Conservation (phyloP, 2,797 vertebrate species). For the Ceryle rudis region DNA sequence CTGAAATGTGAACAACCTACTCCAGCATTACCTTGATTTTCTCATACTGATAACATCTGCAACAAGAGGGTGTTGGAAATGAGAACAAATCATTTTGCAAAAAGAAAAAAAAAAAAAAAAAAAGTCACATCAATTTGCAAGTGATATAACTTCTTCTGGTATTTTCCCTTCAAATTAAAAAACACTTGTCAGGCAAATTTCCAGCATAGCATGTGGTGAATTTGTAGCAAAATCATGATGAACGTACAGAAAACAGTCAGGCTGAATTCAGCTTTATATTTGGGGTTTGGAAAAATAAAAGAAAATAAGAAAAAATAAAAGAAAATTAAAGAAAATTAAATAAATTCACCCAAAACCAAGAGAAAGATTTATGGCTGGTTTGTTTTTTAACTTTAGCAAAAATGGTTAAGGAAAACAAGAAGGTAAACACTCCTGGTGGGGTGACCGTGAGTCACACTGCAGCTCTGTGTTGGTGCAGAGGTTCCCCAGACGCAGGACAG, state of each 20-base stretch:
- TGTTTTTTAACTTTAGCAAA: background rate
- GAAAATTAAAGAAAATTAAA: background rate
- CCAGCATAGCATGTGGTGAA: slow-evolving; percentile 7
- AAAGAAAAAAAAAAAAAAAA: background rate
- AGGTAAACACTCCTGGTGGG: background rate
- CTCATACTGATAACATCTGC: slow-evolving; percentile 45
- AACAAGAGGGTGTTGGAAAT: slow-evolving; percentile 6
- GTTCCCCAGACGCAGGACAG: background rate
- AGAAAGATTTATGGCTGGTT: background rate
- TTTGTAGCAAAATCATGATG: background rate
- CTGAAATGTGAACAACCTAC: slow-evolving; percentile 2
- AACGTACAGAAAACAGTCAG: slow-evolving; percentile 27
- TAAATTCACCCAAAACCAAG: background rate
- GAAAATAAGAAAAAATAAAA: background rate
- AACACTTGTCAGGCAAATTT: slow-evolving; percentile 51
- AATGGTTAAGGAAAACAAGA: background rate
- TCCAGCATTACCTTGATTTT: slow-evolving; percentile 43
- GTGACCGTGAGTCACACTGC: background rate
- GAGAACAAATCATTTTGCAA: background rate
- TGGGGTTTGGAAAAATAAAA: background rate
- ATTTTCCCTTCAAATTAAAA: slow-evolving; percentile 35
- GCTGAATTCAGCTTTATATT: background rate
- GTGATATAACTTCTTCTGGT: slow-evolving; percentile 21
- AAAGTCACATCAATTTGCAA: slow-evolving; percentile 18
- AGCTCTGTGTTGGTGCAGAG: background rate